These are phyloP conservation scores for Automeris io DNA, from an alignment of 2,888 invertebrate genomes.

Conservation along the genomic window DNA sequence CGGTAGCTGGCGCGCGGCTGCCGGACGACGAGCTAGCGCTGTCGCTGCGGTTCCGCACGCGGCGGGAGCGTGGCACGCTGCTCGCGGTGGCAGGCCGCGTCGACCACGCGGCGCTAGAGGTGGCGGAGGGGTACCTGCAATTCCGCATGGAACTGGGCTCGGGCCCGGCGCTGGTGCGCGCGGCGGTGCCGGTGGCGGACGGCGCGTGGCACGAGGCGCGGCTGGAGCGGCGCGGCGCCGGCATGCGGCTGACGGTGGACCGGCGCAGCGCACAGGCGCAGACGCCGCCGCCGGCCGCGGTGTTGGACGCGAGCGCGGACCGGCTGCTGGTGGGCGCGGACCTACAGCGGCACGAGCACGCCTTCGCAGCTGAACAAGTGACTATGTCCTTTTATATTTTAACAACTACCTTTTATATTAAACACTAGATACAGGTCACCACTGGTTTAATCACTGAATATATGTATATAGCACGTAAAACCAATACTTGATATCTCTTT, in stretches of 20 bases:
- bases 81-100: conserved; percentile 91
- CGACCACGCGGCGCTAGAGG: conserved; percentile 93
- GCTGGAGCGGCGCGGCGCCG: conserved; percentile 88
- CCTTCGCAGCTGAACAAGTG: conserved; percentile 73
- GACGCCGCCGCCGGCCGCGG: conserved; percentile 82
- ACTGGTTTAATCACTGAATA: too few relatives aligned
- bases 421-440: too few relatives aligned
- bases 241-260: conserved; percentile 87
- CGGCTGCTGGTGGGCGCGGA: conserved; percentile 91
- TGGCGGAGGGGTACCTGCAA: conserved; percentile 88
- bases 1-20: conserved; percentile 77
- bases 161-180: conserved; percentile 90
- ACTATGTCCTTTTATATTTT: not conserved
- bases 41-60: conserved; percentile 88
- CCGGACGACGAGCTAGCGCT: conserved; percentile 89
- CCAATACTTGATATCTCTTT: too few relatives aligned
- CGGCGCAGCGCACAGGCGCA: conserved; percentile 86
- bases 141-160: conserved; percentile 95
- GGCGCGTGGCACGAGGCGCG: conserved; percentile 85
- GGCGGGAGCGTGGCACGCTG: conserved; percentile 87
- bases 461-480: too few relatives aligned
- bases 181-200: conserved; percentile 69
- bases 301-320: conserved; percentile 90
- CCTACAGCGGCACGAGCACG: conserved; percentile 85
- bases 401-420: too few relatives aligned